Conservation (phyloP, 2,888 invertebrate genomes). For the Trilocha varians region DNA sequence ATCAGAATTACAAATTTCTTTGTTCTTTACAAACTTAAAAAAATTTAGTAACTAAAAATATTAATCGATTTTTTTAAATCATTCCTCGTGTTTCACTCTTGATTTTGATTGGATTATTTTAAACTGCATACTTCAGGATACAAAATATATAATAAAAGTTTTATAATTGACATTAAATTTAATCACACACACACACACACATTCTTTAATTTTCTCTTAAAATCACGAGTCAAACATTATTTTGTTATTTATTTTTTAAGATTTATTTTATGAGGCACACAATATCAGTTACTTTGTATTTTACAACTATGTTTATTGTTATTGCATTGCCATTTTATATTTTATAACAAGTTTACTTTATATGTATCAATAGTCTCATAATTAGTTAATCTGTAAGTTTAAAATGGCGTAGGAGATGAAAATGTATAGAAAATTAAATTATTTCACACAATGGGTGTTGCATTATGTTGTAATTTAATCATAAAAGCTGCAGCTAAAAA, state of each 20-base stretch:
- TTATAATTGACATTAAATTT: no score
- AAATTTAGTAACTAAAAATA: no score
- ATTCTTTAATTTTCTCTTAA: slow-evolving; percentile 9
- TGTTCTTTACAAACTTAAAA: no score
- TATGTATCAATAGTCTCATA: slow-evolving; percentile 2
- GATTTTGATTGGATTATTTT: slow-evolving; percentile 12
- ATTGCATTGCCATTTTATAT: neutral
- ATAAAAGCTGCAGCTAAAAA: no score
- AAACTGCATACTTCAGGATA: neutral
- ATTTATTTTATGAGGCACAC: slow-evolving; percentile 1
- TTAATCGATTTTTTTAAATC: slow-evolving; percentile 16
- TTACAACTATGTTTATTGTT: neutral
- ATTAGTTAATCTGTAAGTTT: no score
- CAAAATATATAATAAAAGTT: no score
- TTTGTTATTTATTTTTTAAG: slow-evolving; percentile 28
- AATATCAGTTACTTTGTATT: neutral
- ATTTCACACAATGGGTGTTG: no score
- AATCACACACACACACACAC: no score
- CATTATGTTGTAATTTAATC: no score
- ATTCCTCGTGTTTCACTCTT: slow-evolving; percentile 22
- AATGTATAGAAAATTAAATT: no score
- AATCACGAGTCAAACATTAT: slow-evolving; percentile 17
- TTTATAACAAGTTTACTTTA: slow-evolving; percentile 3
- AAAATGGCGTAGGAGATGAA: no score
- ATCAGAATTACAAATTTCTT: no score